phyloP scores from a whole-genome alignment of 37 sponge, comb jelly and placozoan species.

The Halichondria panicea region DNA sequence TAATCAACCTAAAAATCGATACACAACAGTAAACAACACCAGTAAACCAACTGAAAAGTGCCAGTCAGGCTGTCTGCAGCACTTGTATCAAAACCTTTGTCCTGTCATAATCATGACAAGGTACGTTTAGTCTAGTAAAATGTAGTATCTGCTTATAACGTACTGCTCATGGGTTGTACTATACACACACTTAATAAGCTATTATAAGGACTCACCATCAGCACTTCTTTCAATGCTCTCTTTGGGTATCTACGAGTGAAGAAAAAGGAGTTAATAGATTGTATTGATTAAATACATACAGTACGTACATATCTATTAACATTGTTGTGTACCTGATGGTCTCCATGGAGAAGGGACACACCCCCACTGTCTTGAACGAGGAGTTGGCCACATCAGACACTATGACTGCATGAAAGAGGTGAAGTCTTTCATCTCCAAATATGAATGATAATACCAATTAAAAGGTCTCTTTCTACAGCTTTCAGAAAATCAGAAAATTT shows the following conservation, averaged over 20 bases:
- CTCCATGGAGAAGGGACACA: slow-evolving; percentile 38
- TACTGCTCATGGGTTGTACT: neutral
- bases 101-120: no score
- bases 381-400: slow-evolving; percentile 49
- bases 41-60: no score
- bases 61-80: no score
- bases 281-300: neutral
- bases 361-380: slow-evolving; percentile 28
- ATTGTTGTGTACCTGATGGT: slow-evolving; percentile 6
- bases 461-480: no score
- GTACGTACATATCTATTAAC: neutral
- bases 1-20: neutral
- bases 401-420: slow-evolving; percentile 23
- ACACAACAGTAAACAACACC: neutral
- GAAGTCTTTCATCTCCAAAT: neutral
- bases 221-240: slow-evolving; percentile 12
- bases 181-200: neutral
- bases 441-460: neutral
- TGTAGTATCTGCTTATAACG: neutral
- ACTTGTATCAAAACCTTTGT: no score
- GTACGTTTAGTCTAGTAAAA: neutral
- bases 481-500: no score
- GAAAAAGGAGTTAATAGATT: neutral
- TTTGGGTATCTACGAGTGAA: slow-evolving; percentile 16
- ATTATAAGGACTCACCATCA: slow-evolving; percentile 12